Percentiles rank a stretch among this genome's conserved stretches.
phyloP scores from a whole-genome alignment of 2,113 vertebrate species.

The Picathartes gymnocephalus region DNA sequence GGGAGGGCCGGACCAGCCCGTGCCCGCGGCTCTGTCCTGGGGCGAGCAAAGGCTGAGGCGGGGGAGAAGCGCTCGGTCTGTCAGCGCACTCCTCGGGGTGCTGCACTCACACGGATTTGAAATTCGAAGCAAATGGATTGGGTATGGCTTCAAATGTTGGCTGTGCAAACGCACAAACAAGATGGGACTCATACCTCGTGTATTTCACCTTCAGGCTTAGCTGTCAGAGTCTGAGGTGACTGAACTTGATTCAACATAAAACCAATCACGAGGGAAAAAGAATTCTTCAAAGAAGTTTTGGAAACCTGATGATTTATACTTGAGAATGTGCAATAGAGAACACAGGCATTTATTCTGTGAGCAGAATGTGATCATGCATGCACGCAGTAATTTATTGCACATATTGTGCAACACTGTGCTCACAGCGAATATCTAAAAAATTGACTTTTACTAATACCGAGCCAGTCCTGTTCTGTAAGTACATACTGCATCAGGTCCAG shows the following conservation, averaged over 20 bases:
- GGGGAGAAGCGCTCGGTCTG: no score
- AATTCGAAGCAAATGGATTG: not conserved
- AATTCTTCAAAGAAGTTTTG: not conserved
- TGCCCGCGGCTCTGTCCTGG: not conserved
- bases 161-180: not conserved
- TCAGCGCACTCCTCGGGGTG: not conserved
- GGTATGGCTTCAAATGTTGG: not conserved
- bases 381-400: not conserved
- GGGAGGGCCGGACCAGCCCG: not conserved
- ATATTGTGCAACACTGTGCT: not conserved
- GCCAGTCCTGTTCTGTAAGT: not conserved
- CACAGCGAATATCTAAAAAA: not conserved
- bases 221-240: not conserved
- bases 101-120: not conserved
- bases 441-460: not conserved
- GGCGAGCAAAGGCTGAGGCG: not conserved
- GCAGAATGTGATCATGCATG: not conserved
- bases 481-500: not conserved
- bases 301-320: not conserved
- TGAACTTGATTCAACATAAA: not conserved
- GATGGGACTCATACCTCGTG: not conserved
- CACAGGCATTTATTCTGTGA: not conserved
- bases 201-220: not conserved
- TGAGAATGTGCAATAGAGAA: not conserved
- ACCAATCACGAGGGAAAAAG: not conserved